Evolutionary conservation across 2,888 invertebrate species (phyloP), one percentile per base, ranked within the genome.

Genomic region (Corbicula japonica): DNA sequence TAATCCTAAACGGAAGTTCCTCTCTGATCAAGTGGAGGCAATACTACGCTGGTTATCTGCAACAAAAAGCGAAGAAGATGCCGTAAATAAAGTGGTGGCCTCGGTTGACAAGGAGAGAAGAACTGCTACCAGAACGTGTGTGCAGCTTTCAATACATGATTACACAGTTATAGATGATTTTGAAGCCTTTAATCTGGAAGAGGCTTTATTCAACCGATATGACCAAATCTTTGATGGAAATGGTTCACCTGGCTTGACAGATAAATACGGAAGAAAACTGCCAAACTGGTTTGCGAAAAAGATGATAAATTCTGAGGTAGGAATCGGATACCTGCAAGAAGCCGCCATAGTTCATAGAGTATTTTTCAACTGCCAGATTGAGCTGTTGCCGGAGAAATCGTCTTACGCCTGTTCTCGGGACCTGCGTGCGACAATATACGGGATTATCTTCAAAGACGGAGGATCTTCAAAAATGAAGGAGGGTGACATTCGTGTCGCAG

Each of bases 11-110:
- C 69, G 72, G 12, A 75, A 78, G 26, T 68, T 71, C 38, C 76
- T 74, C 26, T 96, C 97, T 89, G 94, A 95, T 80, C 95, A 95
- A 78, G 97, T 98, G 82, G 95, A 95, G 80, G 95, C 95, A 2
- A 94, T 97, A 5, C 94, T 98, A 8, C 94, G 95, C 71, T 98
- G 98, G 97, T 90, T 98, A 1, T n/a, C 10, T 18, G 34, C n/a
- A 18, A 32, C 26, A 35, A 21, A 35, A 4, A 35, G 34, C 12
- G 38, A 60, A 60, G 2, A 60, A 38, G 10, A 4, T 15, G 60
- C 60, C 23, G 4, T 35, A n/a, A 12, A 96, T 96, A 75, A 4
- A 75, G 83, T n/a, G 76, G 87, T 26, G 71, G 86, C 12, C 69
- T 80, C 12, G 87, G 12, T 87, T 93, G 21, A 52, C 65, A 5